Evolutionary conservation across 1,140 invertebrate genomes (phyloP), one percentile per base, ranked within the genome.

Genomic region (Littorina saxatilis): DNA sequence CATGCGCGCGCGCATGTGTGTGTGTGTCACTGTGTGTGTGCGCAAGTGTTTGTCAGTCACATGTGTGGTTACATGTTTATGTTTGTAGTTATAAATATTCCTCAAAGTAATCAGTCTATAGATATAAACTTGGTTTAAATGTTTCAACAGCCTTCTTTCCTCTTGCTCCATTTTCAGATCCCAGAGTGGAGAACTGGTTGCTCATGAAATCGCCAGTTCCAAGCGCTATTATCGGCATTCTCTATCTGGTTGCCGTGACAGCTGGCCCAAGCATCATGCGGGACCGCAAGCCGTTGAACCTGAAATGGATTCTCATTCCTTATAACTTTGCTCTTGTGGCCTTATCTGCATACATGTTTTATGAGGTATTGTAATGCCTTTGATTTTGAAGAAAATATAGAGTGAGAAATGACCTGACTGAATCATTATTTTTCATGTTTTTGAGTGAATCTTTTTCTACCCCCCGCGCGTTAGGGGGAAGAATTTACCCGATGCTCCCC

Each of bases 131-230:
- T n/a, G n/a, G n/a, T n/a, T n/a, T n/a, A n/a, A n/a, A n/a, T n/a
- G n/a, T n/a, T n/a, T n/a, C n/a, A n/a, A n/a, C n/a, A n/a, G n/a
- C n/a, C n/a, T n/a, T n/a, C n/a, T n/a, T n/a, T n/a, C n/a, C n/a
- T n/a, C n/a, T n/a, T 47, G 43, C 43, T 9, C 43, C 35, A 32
- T 77, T 73, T 79, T 50, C 83, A 89, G 88, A 89, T 78, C 83
- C 83, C 1, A 94, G 98, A 79, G 96, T 98, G 55, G 96, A 95
- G 80, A 94, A 95, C 84, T 98, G 97, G 96, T 92, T 95, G 27
- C 95, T 99, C 94, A 96, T 98, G 95, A 95, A 95, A 68, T 96
- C 96, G 83, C 97, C 97, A 11, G 94, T 96, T 87, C 97, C 97
- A 23, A 98, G 97, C 17, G 88, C 97, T 29, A 92, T 93, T 29